Evolutionary conservation across 1,140 invertebrate species (phyloP), one percentile per base, ranked within the genome.

Genomic region (Drosophila baimaii): DNA sequence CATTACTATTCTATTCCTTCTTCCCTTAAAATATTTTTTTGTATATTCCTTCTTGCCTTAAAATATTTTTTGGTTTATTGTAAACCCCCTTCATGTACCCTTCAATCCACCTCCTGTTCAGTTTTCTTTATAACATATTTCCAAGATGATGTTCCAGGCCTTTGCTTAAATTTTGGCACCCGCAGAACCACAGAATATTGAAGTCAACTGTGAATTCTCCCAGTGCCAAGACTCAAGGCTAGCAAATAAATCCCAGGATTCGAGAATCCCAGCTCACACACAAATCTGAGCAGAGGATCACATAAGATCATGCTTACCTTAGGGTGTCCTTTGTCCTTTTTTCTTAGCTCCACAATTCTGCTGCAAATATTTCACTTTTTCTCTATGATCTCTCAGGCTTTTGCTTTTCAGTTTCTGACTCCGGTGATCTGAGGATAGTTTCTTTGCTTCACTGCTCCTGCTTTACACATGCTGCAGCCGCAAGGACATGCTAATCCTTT

Each of bases 161-260:
- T 17, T 33, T 41, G 56, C 68, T 81, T 91, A 55, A 71, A 68
- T 69, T 90, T 91, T 92, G 91, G 89, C 91, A 92, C 91, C 85
- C 86, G 91, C 91, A 92, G 91, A 92, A 91, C 91, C 91, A 92
- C 91, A 92, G 91, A 92, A 70, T 88, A 61, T 31, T 54, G 15
- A 75, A 88, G 77, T 68, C 81, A 81, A 92, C 91, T 92, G 91
- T 92, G 91, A 92, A 92, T 92, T 92, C 91, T 92, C 91, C 91
- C 91, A 92, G 91, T 92, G 91, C 91, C 91, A 92, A 92, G 91
- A 79, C 55, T 59, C 59, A 88, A 81, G 58, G 59, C n/a, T 23
- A 77, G 81, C 54, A 25, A 8, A 3, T n/a, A n/a, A 10, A 17
- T 49, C 10, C 12, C 9, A 6, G 25, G 46, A 17, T 10, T 25